Percentiles rank a stretch among this genome's conserved stretches.
phyloP scores from a whole-genome alignment of 2,888 invertebrate species.

The Muscina levida region DNA sequence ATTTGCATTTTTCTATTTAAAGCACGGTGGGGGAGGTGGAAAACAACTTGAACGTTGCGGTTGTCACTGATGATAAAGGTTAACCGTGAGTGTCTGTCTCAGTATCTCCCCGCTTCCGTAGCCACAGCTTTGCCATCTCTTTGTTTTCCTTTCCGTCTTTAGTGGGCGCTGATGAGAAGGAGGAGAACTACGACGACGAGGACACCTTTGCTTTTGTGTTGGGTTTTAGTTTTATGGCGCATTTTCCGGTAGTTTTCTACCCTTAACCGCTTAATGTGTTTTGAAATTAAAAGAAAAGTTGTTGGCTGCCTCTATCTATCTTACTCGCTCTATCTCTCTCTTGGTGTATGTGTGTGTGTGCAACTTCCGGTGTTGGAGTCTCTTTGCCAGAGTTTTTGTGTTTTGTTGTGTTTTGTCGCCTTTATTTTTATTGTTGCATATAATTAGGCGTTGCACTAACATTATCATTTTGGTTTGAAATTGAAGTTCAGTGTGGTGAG shows the following conservation, averaged over 20 bases:
- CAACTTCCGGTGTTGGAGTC: conserved; percentile 27
- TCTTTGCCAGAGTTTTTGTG: conserved; percentile 15
- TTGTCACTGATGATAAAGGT: conserved; percentile 51
- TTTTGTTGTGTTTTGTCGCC: conserved; percentile 52
- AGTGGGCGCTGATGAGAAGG: conserved; percentile 54
- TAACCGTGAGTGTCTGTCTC: conserved; percentile 41
- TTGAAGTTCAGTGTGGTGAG: background rate
- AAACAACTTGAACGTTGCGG: conserved; percentile 48
- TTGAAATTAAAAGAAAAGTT: conserved; percentile 32
- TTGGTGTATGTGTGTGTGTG: background rate
- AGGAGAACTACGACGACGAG: conserved; percentile 45
- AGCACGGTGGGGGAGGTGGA: conserved; percentile 1
- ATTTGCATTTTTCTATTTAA: conserved; percentile 61
- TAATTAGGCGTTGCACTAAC: conserved; percentile 70
- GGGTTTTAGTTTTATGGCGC: conserved; percentile 25
- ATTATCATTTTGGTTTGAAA: conserved; percentile 36
- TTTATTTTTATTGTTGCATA: conserved; percentile 67
- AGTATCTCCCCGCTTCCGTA: conserved; percentile 38
- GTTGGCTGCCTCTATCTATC: background rate
- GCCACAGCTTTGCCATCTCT: background rate
- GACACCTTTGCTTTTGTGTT: conserved; percentile 18
- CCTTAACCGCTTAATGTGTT: conserved; percentile 31
- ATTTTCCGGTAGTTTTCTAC: conserved; percentile 19
- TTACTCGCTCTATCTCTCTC: too few relatives aligned
- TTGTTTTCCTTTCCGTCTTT: conserved; percentile 31